Percentiles rank a stretch among this genome's conserved stretches.
These are phyloP conservation scores for Rhynchonycteris naso DNA, from an alignment of 2,797 vertebrate genomes.

Conservation along the genomic window DNA sequence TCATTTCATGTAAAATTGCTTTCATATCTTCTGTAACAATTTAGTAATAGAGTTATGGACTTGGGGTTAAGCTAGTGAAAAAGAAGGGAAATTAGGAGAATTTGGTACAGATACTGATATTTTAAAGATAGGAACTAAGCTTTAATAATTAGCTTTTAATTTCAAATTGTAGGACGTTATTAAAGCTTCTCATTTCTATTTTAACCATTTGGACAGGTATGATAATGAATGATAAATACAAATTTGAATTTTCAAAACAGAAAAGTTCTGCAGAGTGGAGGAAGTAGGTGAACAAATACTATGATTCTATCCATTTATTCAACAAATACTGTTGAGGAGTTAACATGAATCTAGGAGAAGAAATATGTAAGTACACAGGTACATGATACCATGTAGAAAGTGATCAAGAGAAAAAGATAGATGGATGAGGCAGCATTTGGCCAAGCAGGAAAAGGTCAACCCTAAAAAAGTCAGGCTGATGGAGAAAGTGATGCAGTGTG, in stretches of 20 bases:
- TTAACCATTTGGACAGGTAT: neutral
- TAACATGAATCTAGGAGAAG: neutral
- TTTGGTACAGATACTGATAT: neutral
- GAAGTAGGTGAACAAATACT: slow-evolving; percentile 22
- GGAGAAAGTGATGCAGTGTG: neutral
- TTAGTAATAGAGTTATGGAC: neutral
- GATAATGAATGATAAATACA: slow-evolving; percentile 40
- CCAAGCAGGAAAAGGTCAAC: neutral
- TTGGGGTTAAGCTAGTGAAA: neutral
- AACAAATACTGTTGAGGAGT: neutral
- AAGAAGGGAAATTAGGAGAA: slow-evolving; percentile 29
- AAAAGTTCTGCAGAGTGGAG: neutral
- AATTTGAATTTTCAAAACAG: slow-evolving; percentile 37
- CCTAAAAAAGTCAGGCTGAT: neutral
- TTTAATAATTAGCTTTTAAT: slow-evolving; percentile 29
- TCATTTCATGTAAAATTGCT: slow-evolving; percentile 54
- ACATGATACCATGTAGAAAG: neutral
- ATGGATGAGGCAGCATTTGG: neutral
- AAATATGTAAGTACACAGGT: neutral
- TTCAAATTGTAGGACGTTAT: slow-evolving; percentile 20
- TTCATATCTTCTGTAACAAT: slow-evolving; percentile 31
- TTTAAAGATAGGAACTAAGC: slow-evolving; percentile 15
- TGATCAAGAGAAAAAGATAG: neutral
- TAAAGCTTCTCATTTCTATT: neutral
- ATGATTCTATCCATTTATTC: slow-evolving; percentile 22